These are phyloP conservation scores for Ciconia maguari DNA, from an alignment of 2,113 vertebrate species.

Conservation along the genomic window DNA sequence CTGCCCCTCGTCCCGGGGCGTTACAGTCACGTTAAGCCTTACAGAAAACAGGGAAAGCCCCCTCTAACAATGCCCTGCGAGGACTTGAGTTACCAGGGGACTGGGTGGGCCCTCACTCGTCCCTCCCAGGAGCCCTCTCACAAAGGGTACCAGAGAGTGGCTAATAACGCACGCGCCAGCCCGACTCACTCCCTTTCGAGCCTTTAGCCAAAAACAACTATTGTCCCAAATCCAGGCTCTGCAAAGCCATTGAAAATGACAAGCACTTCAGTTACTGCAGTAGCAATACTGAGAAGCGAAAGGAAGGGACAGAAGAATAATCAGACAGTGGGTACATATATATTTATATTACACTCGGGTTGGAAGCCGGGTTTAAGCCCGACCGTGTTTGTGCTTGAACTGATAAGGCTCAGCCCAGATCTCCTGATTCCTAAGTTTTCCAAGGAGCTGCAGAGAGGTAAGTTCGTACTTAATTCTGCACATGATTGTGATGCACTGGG, in stretches of 20 bases:
- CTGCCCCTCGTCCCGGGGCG: not conserved
- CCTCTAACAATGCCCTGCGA: not conserved
- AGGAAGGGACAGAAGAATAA: not conserved
- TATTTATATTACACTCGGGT: not conserved
- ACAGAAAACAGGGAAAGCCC: not conserved
- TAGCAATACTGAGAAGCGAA: not conserved
- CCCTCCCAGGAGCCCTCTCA: not conserved
- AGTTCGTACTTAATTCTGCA: not conserved
- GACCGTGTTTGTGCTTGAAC: accelerated
- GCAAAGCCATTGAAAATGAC: not conserved
- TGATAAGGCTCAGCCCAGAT: not conserved
- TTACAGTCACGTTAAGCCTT: not conserved
- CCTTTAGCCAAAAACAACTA: not conserved
- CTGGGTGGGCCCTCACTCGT: not conserved
- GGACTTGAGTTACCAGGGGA: not conserved
- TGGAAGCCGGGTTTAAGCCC: not conserved
- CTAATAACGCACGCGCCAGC: not conserved
- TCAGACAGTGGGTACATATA: not conserved
- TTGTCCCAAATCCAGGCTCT: not conserved
- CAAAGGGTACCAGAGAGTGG: not conserved
- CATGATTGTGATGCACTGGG: accelerated
- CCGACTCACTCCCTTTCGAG: not conserved
- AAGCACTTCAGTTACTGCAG: not conserved
- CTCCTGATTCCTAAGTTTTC: not conserved
- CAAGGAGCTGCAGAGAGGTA: not conserved